These are phyloP conservation scores for Enteromius mattozi DNA, from an alignment of 2,797 vertebrate species.

Conservation along the genomic window DNA sequence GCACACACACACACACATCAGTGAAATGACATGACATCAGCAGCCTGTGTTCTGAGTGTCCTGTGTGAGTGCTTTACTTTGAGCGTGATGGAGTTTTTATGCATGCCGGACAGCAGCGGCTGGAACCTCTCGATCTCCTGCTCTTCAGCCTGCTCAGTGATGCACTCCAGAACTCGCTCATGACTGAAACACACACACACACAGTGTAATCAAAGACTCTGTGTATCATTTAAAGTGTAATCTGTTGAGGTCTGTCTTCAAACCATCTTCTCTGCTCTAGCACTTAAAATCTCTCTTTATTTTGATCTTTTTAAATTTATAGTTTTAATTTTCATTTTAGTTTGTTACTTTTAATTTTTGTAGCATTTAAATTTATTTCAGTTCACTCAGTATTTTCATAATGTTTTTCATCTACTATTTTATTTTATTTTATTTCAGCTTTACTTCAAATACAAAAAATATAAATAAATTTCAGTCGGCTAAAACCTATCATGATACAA, in stretches of 20 bases:
- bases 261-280: neutral
- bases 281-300: neutral
- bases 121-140: conserved; percentile 88
- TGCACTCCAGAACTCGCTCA: conserved; percentile 88
- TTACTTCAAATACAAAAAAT: neutral
- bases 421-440: neutral
- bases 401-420: neutral
- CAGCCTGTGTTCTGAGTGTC: neutral
- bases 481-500: neutral
- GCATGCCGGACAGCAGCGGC: conserved; percentile 86
- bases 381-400: neutral
- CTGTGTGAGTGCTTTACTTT: conserved; percentile 74
- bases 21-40: neutral
- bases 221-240: neutral
- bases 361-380: neutral
- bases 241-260: neutral
- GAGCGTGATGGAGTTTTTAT: conserved; percentile 77
- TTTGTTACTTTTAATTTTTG: neutral
- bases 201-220: too few relatives aligned
- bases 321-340: neutral
- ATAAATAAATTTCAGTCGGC: neutral
- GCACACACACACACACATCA: neutral
- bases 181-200: conserved; percentile 74
- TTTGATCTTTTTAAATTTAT: neutral
- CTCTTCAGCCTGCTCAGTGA: conserved; percentile 89